Conservation (phyloP, 2,797 vertebrate genomes). For the Odontamblyopus lacepedii region DNA sequence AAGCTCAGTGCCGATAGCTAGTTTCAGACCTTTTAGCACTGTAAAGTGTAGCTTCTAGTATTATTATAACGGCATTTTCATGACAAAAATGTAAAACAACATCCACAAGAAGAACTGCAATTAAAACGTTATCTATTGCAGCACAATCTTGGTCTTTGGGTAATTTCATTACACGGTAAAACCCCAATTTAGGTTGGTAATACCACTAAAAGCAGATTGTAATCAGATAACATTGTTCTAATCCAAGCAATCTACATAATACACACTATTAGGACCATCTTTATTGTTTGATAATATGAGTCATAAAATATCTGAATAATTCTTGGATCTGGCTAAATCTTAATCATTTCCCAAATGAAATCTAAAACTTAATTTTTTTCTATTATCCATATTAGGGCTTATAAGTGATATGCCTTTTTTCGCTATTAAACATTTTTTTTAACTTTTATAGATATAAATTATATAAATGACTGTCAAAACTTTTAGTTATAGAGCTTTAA, state of each 20-base stretch:
- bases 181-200: not conserved
- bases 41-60: not conserved
- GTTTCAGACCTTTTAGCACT: constrained; percentile 1
- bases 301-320: not conserved
- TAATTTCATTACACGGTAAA: not conserved
- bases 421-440: no score
- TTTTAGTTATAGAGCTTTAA: no score
- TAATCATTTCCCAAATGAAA: not conserved
- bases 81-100: not conserved
- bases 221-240: not conserved
- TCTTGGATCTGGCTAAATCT: no score
- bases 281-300: not conserved
- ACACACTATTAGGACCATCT: not conserved
- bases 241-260: not conserved
- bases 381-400: no score
- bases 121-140: not conserved
- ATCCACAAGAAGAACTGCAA: not conserved
- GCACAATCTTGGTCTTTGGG: not conserved
- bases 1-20: constrained; percentile 20
- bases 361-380: not conserved
- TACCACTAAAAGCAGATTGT: not conserved
- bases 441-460: no score
- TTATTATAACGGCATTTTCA: not conserved
- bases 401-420: no score
- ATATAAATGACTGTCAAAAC: no score